Evolutionary conservation across 2,888 invertebrate species (phyloP).

Genomic region (Lepidocyrtoides sp.): DNA sequence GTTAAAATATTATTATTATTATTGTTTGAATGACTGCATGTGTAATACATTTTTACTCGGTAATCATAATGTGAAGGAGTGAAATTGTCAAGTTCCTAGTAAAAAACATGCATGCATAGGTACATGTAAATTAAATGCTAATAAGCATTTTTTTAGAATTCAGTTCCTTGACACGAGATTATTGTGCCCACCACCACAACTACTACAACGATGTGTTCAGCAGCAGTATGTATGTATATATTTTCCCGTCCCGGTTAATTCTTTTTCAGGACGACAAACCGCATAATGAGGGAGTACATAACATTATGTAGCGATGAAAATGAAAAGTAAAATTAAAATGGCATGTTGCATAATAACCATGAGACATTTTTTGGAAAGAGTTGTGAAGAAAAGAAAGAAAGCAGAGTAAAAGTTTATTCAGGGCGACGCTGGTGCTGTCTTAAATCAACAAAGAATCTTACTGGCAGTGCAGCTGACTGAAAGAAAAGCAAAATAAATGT

Average conservation of each 20-base stretch:
- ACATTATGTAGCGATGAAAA: background rate
- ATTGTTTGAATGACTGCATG: background rate
- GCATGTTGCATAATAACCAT: background rate
- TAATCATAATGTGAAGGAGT: constrained; percentile 32
- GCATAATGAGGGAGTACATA: constrained; percentile 45
- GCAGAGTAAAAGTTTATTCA: constrained; percentile 1
- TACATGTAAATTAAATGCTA: constrained; percentile 56
- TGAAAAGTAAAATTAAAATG: constrained; percentile 32
- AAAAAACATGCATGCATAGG: background rate
- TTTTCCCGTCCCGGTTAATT: background rate
- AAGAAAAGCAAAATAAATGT: background rate
- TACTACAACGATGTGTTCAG: no score
- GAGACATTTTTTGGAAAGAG: background rate
- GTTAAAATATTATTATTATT: constrained; percentile 32
- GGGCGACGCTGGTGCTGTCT: background rate
- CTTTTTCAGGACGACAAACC: constrained; percentile 4
- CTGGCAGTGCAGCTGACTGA: background rate
- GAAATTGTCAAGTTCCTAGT: constrained; percentile 26
- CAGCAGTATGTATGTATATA: background rate
- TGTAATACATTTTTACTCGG: constrained; percentile 31
- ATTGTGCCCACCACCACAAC: background rate
- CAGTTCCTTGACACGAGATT: constrained; percentile 29
- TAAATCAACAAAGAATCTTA: background rate
- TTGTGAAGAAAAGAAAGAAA: background rate
- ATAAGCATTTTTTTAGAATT: constrained; percentile 44